A percentile compares a stretch with the other conserved stretches of the same genome.
Evolutionary conservation across 2,113 vertebrate genomes (phyloP).

Genomic region (Bufo bufo): DNA sequence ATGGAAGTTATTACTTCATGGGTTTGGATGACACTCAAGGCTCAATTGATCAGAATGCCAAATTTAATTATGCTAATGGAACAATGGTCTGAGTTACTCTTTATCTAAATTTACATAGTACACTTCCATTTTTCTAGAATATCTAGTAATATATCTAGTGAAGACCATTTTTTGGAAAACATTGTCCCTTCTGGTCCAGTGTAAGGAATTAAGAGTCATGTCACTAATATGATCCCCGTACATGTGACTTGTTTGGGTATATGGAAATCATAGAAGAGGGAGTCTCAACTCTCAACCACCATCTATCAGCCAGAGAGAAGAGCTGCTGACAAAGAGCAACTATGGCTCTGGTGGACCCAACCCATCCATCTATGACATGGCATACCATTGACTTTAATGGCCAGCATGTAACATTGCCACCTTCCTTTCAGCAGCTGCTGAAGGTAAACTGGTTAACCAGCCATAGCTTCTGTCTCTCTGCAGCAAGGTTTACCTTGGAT

Average conservation of each 20-base stretch:
- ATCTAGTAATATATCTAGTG: not conserved
- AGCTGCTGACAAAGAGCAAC: too few species aligned
- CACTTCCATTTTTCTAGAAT: not conserved
- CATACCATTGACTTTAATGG: too few species aligned
- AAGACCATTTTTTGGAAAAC: not conserved
- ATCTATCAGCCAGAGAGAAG: too few species aligned
- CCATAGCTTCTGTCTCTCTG: too few species aligned
- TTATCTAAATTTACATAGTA: not conserved
- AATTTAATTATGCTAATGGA: conserved; percentile 23
- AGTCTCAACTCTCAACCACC: too few species aligned
- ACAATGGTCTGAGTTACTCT: conserved; percentile 7
- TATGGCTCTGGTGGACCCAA: too few species aligned
- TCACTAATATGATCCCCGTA: not conserved
- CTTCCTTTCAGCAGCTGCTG: too few species aligned
- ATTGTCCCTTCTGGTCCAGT: not conserved
- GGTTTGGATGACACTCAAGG: not conserved
- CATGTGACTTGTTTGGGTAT: not conserved
- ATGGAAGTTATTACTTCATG: conserved; percentile 1
- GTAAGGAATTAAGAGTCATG: not conserved
- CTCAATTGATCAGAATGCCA: conserved; percentile 6
- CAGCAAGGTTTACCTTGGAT: too few species aligned
- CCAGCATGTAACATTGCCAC: too few species aligned
- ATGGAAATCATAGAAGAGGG: not conserved
- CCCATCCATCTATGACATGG: too few species aligned
- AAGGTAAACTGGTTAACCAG: too few species aligned